These are phyloP conservation scores for Pherbina coryleti DNA, from an alignment of 2,888 invertebrate genomes.

Conservation along the genomic window DNA sequence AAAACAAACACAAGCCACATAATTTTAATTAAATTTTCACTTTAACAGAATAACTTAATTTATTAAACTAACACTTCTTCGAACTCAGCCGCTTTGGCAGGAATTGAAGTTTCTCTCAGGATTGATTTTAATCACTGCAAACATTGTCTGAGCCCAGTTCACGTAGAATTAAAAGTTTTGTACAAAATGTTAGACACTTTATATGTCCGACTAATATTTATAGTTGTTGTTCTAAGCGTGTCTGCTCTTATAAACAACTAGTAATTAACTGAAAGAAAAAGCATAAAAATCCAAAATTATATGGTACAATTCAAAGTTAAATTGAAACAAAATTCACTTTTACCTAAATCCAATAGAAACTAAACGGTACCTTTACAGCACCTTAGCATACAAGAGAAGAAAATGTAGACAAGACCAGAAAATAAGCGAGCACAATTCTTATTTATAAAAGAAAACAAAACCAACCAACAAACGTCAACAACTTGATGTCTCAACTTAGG, in stretches of 20 bases:
- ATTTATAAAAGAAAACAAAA: background rate
- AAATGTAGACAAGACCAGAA: background rate
- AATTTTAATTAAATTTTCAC: conserved; percentile 8
- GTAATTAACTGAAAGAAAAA: too few species aligned
- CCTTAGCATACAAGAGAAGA: background rate
- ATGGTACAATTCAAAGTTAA: too few species aligned
- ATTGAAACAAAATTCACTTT: conserved; percentile 4
- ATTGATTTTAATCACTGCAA: background rate
- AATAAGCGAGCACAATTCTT: background rate
- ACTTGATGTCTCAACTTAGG: too few species aligned
- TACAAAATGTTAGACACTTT: conserved; percentile 53
- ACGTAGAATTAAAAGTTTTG: conserved; percentile 50
- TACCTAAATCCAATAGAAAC: background rate
- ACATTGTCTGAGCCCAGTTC: conserved; percentile 43
- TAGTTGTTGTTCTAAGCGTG: background rate
- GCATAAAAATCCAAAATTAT: too few species aligned
- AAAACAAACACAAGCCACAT: background rate
- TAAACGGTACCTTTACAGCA: background rate
- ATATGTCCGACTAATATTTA: conserved; percentile 45
- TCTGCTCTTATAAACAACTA: background rate
- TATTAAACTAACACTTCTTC: background rate
- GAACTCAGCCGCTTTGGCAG: background rate
- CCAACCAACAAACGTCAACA: background rate
- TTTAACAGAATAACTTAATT: background rate
- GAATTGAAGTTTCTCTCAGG: background rate